A percentile compares a stretch with the other conserved stretches of the same genome.
Conservation (phyloP, 2,797 vertebrate species). For the Sebastes goodei region DNA sequence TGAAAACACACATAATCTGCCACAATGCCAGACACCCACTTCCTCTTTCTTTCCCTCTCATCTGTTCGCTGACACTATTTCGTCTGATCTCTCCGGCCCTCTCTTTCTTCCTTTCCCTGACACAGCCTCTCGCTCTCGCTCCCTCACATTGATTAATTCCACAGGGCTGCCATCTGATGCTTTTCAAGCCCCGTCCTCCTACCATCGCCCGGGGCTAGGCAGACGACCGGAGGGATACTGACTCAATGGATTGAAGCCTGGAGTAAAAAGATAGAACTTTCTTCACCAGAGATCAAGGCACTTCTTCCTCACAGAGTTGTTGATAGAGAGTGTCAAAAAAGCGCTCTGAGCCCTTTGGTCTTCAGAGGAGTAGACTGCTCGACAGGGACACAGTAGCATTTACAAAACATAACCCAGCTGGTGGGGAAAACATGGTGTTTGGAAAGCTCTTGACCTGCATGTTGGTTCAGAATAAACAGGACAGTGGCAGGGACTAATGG, state of each 20-base stretch:
- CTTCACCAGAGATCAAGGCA: slow-evolving; percentile 63
- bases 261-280: slow-evolving; percentile 49
- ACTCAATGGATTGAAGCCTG: slow-evolving; percentile 50
- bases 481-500: too few species aligned
- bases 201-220: slow-evolving; percentile 58
- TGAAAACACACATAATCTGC: not conserved
- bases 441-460: not conserved
- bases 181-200: slow-evolving; percentile 60
- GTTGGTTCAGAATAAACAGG: slow-evolving; percentile 1
- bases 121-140: slow-evolving; percentile 11
- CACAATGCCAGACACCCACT: not conserved
- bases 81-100: slow-evolving; percentile 48
- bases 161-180: slow-evolving; percentile 59
- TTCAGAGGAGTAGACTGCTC: slow-evolving; percentile 27
- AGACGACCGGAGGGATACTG: slow-evolving; percentile 46
- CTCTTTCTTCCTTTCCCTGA: slow-evolving; percentile 40
- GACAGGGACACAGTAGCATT: slow-evolving; percentile 4
- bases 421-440: not conserved
- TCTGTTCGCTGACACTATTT: slow-evolving; percentile 36
- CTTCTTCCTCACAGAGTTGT: slow-evolving; percentile 46
- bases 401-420: not conserved
- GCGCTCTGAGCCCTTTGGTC: slow-evolving; percentile 2
- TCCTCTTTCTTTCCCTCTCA: slow-evolving; percentile 6
- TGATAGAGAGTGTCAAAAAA: slow-evolving; percentile 27
- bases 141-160: slow-evolving; percentile 68